These are phyloP conservation scores for Drosophila nannoptera DNA, from an alignment of 1,140 invertebrate species.

Conservation along the genomic window DNA sequence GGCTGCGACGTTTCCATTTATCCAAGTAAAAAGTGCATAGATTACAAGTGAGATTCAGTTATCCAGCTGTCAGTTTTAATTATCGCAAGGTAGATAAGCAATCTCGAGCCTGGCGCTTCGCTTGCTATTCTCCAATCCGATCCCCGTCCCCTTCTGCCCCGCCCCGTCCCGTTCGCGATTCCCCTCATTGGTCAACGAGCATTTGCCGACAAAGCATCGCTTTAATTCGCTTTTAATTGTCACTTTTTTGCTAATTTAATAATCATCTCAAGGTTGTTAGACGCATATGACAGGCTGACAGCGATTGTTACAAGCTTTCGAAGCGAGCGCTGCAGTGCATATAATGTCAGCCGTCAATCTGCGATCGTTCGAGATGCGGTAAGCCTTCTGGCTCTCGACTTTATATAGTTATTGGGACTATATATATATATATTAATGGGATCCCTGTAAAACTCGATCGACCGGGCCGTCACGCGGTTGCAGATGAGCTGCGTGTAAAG, in stretches of 20 bases:
- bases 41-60: slow-evolving; percentile 17
- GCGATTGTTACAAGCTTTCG: neutral
- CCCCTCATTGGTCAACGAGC: too few species aligned
- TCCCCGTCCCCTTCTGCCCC: too few species aligned
- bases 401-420: too few species aligned
- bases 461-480: slow-evolving; percentile 15
- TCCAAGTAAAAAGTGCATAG: slow-evolving; percentile 16
- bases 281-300: slow-evolving; percentile 3
- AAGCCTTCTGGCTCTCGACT: too few species aligned
- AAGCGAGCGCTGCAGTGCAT: neutral
- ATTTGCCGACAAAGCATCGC: too few species aligned
- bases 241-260: slow-evolving; percentile 56
- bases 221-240: slow-evolving; percentile 64
- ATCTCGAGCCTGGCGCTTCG: too few species aligned
- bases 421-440: too few species aligned
- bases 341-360: neutral
- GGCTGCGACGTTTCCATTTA: slow-evolving; percentile 12
- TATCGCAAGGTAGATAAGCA: slow-evolving; percentile 3
- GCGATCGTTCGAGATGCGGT: slow-evolving; percentile 9
- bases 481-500: slow-evolving; percentile 6
- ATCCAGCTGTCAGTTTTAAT: slow-evolving; percentile 18
- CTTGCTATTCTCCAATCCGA: too few species aligned
- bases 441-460: too few species aligned
- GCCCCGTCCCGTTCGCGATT: too few species aligned
- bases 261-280: slow-evolving; percentile 52